Percentiles rank a stretch among this genome's conserved stretches.
These are phyloP conservation scores for Myopa testacea DNA, from an alignment of 2,888 invertebrate species.

Conservation along the genomic window DNA sequence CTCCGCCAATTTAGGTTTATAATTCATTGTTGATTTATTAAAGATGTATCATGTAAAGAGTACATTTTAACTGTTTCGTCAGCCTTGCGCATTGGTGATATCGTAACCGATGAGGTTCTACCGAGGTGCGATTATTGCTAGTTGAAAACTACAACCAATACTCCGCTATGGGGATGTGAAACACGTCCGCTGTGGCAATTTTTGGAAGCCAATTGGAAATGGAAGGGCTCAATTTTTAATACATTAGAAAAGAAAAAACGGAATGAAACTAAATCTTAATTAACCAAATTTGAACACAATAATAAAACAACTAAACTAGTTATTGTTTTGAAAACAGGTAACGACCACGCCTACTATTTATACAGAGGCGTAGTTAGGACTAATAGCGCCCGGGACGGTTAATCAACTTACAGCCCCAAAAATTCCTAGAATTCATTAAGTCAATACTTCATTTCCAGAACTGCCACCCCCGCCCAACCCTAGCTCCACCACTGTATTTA, in stretches of 20 bases:
- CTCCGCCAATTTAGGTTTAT: neutral
- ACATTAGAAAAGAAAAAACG: slow-evolving; percentile 39
- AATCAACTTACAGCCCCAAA: no score
- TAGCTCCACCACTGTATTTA: no score
- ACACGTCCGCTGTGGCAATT: slow-evolving; percentile 88
- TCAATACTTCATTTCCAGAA: no score
- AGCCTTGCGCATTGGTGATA: slow-evolving; percentile 94
- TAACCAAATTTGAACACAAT: no score
- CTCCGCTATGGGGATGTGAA: slow-evolving; percentile 89
- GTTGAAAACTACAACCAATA: slow-evolving; percentile 95
- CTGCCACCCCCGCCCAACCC: no score
- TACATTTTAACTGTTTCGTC: slow-evolving; percentile 34
- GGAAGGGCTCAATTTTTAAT: slow-evolving; percentile 67
- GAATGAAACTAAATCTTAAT: no score
- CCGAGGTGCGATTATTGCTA: slow-evolving; percentile 93
- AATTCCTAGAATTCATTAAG: no score
- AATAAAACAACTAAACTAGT: no score
- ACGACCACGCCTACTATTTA: no score
- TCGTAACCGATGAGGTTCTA: slow-evolving; percentile 92
- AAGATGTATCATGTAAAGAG: neutral
- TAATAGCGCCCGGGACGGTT: no score
- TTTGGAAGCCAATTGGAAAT: slow-evolving; percentile 84
- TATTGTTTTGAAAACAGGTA: no score
- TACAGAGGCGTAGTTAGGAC: no score
- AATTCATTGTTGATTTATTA: neutral